Conservation (phyloP, 1,140 invertebrate genomes). For the Ericerus pela region DNA sequence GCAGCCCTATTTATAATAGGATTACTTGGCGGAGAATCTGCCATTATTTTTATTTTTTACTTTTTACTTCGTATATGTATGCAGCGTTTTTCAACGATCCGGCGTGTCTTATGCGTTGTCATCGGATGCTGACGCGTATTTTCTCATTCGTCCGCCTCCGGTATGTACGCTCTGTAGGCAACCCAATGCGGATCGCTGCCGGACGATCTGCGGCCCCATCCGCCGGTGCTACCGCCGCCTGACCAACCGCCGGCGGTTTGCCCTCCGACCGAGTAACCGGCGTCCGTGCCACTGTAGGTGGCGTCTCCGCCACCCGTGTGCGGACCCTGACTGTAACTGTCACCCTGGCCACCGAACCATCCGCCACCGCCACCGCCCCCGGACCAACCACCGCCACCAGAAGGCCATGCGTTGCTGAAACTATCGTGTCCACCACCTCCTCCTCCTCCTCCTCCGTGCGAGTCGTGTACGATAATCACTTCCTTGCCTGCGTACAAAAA, state of each 20-base stretch:
- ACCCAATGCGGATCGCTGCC: slow-evolving; percentile 15
- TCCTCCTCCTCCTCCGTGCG: slow-evolving; percentile 18
- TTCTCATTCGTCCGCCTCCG: not conserved
- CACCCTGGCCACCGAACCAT: slow-evolving; percentile 3
- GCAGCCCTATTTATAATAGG: too few species aligned
- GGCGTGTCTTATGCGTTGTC: too few species aligned
- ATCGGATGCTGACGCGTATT: too few species aligned
- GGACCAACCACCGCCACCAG: slow-evolving; percentile 20
- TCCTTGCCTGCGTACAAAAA: slow-evolving; percentile 18
- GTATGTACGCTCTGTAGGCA: slow-evolving; percentile 15
- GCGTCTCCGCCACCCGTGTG: slow-evolving; percentile 14
- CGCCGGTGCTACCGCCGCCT: not conserved
- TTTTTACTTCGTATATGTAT: too few species aligned
- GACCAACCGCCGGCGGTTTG: not conserved
- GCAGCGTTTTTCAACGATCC: too few species aligned
- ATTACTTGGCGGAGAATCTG: too few species aligned
- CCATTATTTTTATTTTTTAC: too few species aligned
- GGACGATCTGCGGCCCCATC: not conserved
- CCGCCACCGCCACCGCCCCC: slow-evolving; percentile 14
- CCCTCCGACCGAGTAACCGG: slow-evolving; percentile 8
- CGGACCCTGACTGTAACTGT: slow-evolving; percentile 16
- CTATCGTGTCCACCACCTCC: slow-evolving; percentile 16
- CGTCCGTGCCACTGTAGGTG: slow-evolving; percentile 15
- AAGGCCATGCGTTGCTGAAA: slow-evolving; percentile 18
- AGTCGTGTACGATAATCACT: slow-evolving; percentile 20